Base-by-base conservation (phyloP, 2,888 invertebrate species). In the Melieria crassipennis region DNA sequence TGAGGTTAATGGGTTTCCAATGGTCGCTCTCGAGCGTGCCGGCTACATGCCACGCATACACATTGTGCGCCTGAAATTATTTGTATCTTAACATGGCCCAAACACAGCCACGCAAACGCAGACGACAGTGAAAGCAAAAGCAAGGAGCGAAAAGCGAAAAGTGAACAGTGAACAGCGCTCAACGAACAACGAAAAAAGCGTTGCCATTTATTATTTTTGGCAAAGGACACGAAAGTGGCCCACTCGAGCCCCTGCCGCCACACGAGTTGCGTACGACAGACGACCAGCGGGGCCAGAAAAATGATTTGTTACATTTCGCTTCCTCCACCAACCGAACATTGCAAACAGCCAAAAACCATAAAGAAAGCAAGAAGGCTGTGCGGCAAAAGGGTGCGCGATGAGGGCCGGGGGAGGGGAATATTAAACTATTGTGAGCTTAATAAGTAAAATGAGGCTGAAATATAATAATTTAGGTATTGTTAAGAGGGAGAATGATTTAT, bases 1-100 rank as follows among this genome's bases (percentile, higher is more conserved):
- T 81, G 80, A 80, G 80, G 80, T 80, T 81, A 81, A 81, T 82
- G 82, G 80, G 76, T 80, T 81, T 80, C 77, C 80, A 78, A 79
- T 77, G 79, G 75, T 76, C 75, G 74, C 66, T 58, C 43, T 60
- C 9, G n/a, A 47, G 46, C 9, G 46, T 42, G 13, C 6, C 11
- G 13, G 7, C 11, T n/a, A 52, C 11, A n/a, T 11, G n/a, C 52
- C 5, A 7, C 11, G 13, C 7, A 50, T 10, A 52, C 11, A 52
- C 13, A 52, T n/a, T 52, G 52, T 52, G 6, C 13, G 11, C 52
- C n/a, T 7, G 52, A 11, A 52, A 52, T 52, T 52, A 52, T 52
- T 52, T 52, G 52, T 52, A 13, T 11, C 52, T 5, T 52, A 52
- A 52, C 52, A 7, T 52, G 9, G 13, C 11, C 7, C n/a, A 9